Evolutionary conservation across 2,888 invertebrate species (phyloP), one percentile per base, ranked within the genome.

Genomic region (Acrocera orbiculus): DNA sequence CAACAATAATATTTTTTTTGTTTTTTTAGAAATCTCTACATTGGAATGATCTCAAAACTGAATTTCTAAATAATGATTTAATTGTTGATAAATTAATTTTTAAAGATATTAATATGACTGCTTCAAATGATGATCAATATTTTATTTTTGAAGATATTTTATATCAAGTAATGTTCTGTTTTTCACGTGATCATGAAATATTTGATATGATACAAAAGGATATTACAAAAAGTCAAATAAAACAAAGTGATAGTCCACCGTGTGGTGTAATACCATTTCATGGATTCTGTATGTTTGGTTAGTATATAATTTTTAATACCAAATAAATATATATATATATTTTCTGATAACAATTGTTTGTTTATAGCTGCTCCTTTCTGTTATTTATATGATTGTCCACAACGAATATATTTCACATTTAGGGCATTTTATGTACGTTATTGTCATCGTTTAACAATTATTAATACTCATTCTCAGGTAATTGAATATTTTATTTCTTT

Each of bases 241-340:
- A 56, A 42, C 50, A 51, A 14, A 60, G 60, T 32, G 61, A 61
- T 27, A 55, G 54, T 52, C 93, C 95, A 6, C 93, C 93, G 1
- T 87, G 83, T 53, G 92, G 92, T 1, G 76, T 93, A 23, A 89
- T 95, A 44, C 93, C 93, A 1, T 93, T 92, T 58, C 92, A 95
- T 56, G 93, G 93, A 2, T 92, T 95, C 58, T 82, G 92, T 14
- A 93, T 95, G 93, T 92, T 90, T 57, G 87, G 89, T 89, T 66
- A 60, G 70, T 32, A 23, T 23, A 2, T n/a, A 10, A 8, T 22
- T 22, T 22, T 20, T 7, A 4, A 31, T 14, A 26, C 5, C 13
- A 15, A 13, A 22, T 19, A 19, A 19, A 6, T 8, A 19, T 19
- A 6, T 6, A 19, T 19, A 5, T 6, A 19, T 6, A 19, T 5